These are phyloP conservation scores for Podarcis siculus DNA, from an alignment of 2,797 vertebrate species.

Conservation along the genomic window DNA sequence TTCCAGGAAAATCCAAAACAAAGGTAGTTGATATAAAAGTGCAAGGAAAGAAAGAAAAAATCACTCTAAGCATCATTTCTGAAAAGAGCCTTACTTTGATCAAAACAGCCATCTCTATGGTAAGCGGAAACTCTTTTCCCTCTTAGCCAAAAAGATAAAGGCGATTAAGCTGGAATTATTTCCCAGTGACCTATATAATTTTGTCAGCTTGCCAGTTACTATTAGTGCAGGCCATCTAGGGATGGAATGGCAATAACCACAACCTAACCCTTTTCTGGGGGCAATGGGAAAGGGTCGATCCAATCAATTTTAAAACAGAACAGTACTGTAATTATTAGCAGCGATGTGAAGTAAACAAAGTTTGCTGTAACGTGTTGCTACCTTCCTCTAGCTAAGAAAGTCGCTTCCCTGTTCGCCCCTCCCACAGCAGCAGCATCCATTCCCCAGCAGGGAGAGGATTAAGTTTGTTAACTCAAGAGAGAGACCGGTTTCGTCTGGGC, in stretches of 20 bases:
- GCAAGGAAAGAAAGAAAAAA: not conserved
- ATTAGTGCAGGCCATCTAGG: conserved; percentile 47
- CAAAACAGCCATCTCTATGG: conserved; percentile 27
- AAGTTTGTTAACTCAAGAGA: not conserved
- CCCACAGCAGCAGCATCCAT: not conserved
- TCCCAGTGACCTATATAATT: conserved; percentile 77
- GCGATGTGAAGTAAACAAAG: not conserved
- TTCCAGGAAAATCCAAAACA: not conserved
- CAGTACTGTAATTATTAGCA: not conserved
- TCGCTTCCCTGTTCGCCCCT: not conserved
- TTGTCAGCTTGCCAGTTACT: conserved; percentile 49
- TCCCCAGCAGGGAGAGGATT: not conserved
- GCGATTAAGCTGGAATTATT: conserved; percentile 78
- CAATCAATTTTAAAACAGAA: conserved; percentile 1
- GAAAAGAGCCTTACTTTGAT: not conserved
- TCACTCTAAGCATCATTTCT: not conserved
- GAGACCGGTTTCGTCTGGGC: not conserved
- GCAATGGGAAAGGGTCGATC: not conserved
- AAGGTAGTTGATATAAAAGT: no score
- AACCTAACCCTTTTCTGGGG: conserved; percentile 18
- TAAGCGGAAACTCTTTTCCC: conserved; percentile 55
- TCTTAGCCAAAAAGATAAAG: conserved; percentile 66
- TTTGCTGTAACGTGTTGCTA: not conserved
- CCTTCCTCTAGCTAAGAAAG: not conserved
- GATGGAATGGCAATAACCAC: conserved; percentile 39